These are phyloP conservation scores for Nebria brevicollis DNA, from an alignment of 2,888 invertebrate genomes.

Conservation along the genomic window DNA sequence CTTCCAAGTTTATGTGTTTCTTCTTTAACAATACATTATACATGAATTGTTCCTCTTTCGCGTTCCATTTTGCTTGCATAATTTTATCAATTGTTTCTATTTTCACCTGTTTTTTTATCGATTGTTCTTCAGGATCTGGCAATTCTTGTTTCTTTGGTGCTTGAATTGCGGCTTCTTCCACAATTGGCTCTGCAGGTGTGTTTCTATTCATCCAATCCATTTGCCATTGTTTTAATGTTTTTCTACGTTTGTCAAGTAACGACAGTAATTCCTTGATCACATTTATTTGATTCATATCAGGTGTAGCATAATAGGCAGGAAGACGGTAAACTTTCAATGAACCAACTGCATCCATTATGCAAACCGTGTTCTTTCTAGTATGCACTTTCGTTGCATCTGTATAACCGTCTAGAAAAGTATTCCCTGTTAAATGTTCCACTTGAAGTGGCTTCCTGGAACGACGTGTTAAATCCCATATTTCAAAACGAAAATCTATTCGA, in stretches of 20 bases:
- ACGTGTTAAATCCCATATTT: constrained; percentile 82
- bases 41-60: constrained; percentile 73
- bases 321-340: constrained; percentile 72
- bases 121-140: constrained; percentile 47
- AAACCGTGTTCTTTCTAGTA: constrained; percentile 54
- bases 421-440: constrained; percentile 21
- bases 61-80: constrained; percentile 69
- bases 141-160: constrained; percentile 50
- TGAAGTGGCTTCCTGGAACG: constrained; percentile 61
- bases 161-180: constrained; percentile 43
- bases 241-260: constrained; percentile 63
- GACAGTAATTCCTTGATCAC: constrained; percentile 61
- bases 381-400: constrained; percentile 28
- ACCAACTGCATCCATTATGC: constrained; percentile 76
- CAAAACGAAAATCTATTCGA: constrained; percentile 78
- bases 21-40: constrained; percentile 71
- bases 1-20: constrained; percentile 70
- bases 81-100: constrained; percentile 55
- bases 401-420: constrained; percentile 32
- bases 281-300: constrained; percentile 70
- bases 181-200: constrained; percentile 45
- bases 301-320: constrained; percentile 57
- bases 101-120: constrained; percentile 19
- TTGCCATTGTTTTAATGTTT: constrained; percentile 57
- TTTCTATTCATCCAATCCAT: constrained; percentile 62